phyloP scores from a whole-genome alignment of 2,888 invertebrate genomes.

The Athalia rosae region DNA sequence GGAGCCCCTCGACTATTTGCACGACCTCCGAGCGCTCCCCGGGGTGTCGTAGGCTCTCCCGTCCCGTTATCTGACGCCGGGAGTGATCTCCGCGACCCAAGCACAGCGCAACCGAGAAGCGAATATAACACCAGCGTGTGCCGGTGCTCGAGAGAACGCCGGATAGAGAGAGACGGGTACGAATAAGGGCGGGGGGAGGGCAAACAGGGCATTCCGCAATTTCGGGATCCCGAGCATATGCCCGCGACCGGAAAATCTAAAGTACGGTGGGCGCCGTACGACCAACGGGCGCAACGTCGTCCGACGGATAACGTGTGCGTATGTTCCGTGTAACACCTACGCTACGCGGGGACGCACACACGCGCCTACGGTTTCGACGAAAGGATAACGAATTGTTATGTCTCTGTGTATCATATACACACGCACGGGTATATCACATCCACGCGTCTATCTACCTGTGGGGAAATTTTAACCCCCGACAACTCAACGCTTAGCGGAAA shows the following conservation, averaged over 20 bases:
- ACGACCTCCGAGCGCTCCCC: constrained; percentile 60
- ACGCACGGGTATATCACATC: too few species aligned
- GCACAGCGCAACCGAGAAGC: constrained; percentile 9
- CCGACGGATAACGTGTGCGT: background rate
- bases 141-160: too few species aligned
- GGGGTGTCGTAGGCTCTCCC: constrained; percentile 58
- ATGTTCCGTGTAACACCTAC: too few species aligned
- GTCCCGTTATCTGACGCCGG: constrained; percentile 56
- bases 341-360: background rate
- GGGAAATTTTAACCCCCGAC: constrained; percentile 11
- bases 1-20: constrained; percentile 56
- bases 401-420: background rate
- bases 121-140: constrained; percentile 26
- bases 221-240: constrained; percentile 31
- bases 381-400: constrained; percentile 28
- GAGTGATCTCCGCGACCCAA: constrained; percentile 42
- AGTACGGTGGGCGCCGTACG: constrained; percentile 22
- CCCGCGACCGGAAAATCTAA: constrained; percentile 34
- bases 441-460: too few species aligned
- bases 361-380: constrained; percentile 11
- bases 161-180: too few species aligned
- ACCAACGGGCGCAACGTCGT: background rate
- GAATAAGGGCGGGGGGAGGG: too few species aligned
- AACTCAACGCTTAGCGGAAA: constrained; percentile 32
- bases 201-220: constrained; percentile 9